Percentiles rank a stretch among this genome's conserved stretches.
These are phyloP conservation scores for Sisyra nigra DNA, from an alignment of 2,888 invertebrate genomes.

Conservation along the genomic window DNA sequence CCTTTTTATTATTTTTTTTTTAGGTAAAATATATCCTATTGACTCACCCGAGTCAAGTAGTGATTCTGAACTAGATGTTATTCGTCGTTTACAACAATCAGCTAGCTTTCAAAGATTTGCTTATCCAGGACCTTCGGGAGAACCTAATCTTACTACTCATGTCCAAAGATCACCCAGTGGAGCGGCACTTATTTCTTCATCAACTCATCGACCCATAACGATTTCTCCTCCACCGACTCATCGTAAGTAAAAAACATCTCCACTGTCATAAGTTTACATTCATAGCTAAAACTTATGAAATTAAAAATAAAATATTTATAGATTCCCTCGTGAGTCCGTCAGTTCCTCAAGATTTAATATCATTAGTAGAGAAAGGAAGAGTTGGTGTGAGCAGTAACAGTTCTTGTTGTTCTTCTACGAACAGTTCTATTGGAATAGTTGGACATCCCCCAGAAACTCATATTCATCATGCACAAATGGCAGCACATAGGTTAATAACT, in stretches of 20 bases:
- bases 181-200: background rate
- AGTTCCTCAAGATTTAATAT: slow-evolving; percentile 27
- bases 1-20: slow-evolving; percentile 10
- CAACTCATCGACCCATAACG: slow-evolving; percentile 4
- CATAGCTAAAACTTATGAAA: background rate
- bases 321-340: slow-evolving; percentile 15
- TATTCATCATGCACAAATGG: slow-evolving; percentile 14
- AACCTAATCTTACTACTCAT: background rate
- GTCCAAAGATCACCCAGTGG: background rate
- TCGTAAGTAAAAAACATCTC: background rate
- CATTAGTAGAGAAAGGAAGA: slow-evolving; percentile 33
- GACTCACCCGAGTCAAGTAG: slow-evolving; percentile 52
- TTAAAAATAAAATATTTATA: background rate
- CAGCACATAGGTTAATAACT: slow-evolving; percentile 6
- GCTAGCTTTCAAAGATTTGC: slow-evolving; percentile 18
- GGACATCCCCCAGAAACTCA: slow-evolving; percentile 15
- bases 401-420: slow-evolving; percentile 35
- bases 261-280: background rate
- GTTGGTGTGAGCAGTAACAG: slow-evolving; percentile 29
- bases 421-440: slow-evolving; percentile 31
- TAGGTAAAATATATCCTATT: slow-evolving; percentile 43
- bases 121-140: background rate
- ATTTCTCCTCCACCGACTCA: slow-evolving; percentile 3
- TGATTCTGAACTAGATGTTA: slow-evolving; percentile 47
- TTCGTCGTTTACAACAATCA: slow-evolving; percentile 32